A percentile compares a stretch with the other conserved stretches of the same genome.
phyloP scores from a whole-genome alignment of 2,113 vertebrate genomes.

The Catharus fuscescens region DNA sequence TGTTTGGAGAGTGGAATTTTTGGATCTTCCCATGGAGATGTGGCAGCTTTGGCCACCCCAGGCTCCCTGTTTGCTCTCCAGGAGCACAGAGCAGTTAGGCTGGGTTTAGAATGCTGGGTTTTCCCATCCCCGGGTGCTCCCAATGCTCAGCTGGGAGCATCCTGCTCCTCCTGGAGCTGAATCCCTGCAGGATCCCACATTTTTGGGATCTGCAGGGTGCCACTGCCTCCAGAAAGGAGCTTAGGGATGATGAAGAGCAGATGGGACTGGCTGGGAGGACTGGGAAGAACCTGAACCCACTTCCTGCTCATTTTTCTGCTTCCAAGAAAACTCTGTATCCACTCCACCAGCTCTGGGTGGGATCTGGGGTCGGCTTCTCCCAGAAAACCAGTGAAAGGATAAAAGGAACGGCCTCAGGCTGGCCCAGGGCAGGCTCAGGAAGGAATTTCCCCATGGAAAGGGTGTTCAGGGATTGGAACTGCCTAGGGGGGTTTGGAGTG shows the following conservation, averaged over 20 bases:
- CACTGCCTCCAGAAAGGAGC: neutral
- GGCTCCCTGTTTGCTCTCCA: neutral
- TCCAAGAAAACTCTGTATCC: neutral
- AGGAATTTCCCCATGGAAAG: neutral
- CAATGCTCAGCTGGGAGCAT: neutral
- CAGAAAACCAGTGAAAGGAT: fast-evolving
- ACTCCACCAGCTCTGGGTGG: neutral
- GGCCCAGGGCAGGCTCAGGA: neutral
- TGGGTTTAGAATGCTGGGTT: neutral
- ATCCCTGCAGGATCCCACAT: neutral
- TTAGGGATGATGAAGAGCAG: neutral
- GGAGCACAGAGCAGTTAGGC: neutral
- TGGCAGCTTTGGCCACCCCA: neutral
- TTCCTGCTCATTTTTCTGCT: neutral
- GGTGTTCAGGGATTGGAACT: fast-evolving
- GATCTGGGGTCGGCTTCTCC: neutral
- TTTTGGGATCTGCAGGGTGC: neutral
- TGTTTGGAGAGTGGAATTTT: neutral
- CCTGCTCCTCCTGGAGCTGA: fast-evolving
- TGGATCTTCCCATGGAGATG: neutral
- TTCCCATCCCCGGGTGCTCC: neutral
- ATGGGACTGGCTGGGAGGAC: neutral
- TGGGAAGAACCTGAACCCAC: neutral
- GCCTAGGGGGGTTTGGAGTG: neutral
- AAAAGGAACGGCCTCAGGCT: neutral